Percentiles rank a stretch among this genome's conserved stretches.
phyloP scores from a whole-genome alignment of 2,797 vertebrate genomes.

The Dermochelys coriacea region DNA sequence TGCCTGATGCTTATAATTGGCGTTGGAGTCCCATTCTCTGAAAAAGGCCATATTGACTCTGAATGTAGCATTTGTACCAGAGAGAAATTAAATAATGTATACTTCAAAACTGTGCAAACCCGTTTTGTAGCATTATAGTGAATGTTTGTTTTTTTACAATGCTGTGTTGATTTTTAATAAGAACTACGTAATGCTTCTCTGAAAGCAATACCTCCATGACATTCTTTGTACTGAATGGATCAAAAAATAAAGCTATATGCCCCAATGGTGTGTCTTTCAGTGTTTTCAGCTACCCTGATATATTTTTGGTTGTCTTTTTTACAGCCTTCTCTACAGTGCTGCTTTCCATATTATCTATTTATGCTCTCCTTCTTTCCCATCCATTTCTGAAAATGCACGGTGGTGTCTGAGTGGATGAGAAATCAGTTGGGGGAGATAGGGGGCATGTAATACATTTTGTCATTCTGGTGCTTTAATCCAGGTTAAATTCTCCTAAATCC shows the following conservation, averaged over 20 bases:
- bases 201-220: neutral
- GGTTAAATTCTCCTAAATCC: neutral
- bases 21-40: neutral
- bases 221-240: neutral
- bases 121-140: neutral
- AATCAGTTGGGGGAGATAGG: neutral
- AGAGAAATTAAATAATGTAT: fast-evolving
- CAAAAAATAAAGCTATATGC: neutral
- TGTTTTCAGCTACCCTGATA: neutral
- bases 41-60: neutral
- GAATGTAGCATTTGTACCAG: neutral
- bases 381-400: neutral
- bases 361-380: neutral
- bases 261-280: neutral
- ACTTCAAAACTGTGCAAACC: neutral
- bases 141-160: neutral
- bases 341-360: neutral
- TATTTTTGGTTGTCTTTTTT: neutral
- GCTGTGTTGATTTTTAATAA: neutral
- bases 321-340: neutral
- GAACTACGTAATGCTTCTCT: neutral
- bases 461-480: neutral
- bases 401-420: neutral
- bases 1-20: fast-evolving
- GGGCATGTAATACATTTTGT: neutral